phyloP scores from a whole-genome alignment of 1,140 invertebrate species.

The Neuroterus valhalla region DNA sequence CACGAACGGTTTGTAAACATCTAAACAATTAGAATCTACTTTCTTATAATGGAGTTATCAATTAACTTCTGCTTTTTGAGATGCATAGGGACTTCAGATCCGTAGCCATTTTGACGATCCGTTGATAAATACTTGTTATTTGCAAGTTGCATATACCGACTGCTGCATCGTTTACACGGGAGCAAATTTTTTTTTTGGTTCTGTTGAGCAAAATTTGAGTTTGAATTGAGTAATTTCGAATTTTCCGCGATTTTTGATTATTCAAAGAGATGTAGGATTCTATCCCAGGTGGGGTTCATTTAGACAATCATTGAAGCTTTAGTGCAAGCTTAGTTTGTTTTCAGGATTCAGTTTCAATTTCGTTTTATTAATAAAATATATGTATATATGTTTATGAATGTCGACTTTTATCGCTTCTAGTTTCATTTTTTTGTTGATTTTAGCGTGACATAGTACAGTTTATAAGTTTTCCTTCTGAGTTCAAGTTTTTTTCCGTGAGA shows the following conservation, averaged over 20 bases:
- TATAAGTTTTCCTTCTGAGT: no score
- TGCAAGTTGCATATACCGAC: slow-evolving; percentile 71
- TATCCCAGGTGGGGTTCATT: background rate
- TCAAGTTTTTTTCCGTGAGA: no score
- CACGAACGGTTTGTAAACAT: background rate
- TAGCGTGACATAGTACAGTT: no score
- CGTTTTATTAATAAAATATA: no score
- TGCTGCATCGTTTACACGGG: slow-evolving; percentile 59
- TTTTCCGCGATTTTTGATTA: slow-evolving; percentile 29
- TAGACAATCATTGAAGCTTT: background rate
- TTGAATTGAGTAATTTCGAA: background rate
- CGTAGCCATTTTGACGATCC: slow-evolving; percentile 75
- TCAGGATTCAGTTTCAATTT: no score
- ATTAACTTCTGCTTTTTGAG: background rate
- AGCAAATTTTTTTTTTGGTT: background rate
- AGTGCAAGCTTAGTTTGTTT: no score
- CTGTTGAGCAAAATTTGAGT: slow-evolving; percentile 27
- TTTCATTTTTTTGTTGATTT: background rate
- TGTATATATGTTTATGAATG: no score
- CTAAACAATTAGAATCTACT: background rate
- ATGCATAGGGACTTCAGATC: background rate
- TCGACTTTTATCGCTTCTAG: slow-evolving; percentile 17
- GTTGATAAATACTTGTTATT: slow-evolving; percentile 74
- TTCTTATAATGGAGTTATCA: background rate
- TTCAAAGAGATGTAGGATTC: background rate